A percentile compares a stretch with the other conserved stretches of the same genome.
Evolutionary conservation across 2,113 vertebrate species (phyloP).

Genomic region (Nibea coibor): DNA sequence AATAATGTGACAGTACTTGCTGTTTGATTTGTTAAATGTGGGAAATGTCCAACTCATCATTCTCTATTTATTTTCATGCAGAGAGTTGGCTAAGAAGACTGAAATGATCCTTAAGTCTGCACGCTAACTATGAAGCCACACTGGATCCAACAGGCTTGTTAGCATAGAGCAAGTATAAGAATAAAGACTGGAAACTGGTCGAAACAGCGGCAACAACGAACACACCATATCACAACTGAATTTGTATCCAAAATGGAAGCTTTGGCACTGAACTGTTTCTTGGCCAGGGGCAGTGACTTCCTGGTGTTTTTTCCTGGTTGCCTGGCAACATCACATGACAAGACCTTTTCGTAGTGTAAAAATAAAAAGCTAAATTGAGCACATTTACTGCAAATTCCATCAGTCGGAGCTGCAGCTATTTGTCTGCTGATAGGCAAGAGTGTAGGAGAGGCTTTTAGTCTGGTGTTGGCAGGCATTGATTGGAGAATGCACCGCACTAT

Average conservation of each 20-base stretch:
- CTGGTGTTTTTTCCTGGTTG: background rate
- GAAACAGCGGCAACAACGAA: background rate
- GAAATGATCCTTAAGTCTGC: background rate
- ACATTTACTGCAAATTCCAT: background rate
- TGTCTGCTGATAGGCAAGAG: background rate
- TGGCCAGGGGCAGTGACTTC: background rate
- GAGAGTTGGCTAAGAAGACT: background rate
- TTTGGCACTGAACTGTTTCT: background rate
- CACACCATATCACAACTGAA: no score
- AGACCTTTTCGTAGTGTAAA: background rate
- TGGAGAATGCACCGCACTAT: slow-evolving; percentile 4
- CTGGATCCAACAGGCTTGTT: background rate
- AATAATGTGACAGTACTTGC: background rate
- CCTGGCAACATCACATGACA: background rate
- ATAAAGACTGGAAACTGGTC: background rate
- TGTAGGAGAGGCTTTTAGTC: background rate
- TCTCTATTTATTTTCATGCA: background rate
- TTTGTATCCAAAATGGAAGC: background rate
- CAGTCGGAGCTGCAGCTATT: background rate
- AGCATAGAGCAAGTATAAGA: background rate
- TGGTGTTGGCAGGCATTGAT: background rate
- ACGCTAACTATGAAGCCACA: background rate
- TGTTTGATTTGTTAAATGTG: background rate
- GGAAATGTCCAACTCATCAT: background rate
- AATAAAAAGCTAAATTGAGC: background rate